These are phyloP conservation scores for Lepidurus arcticus DNA, from an alignment of 1,140 invertebrate genomes.

Conservation along the genomic window DNA sequence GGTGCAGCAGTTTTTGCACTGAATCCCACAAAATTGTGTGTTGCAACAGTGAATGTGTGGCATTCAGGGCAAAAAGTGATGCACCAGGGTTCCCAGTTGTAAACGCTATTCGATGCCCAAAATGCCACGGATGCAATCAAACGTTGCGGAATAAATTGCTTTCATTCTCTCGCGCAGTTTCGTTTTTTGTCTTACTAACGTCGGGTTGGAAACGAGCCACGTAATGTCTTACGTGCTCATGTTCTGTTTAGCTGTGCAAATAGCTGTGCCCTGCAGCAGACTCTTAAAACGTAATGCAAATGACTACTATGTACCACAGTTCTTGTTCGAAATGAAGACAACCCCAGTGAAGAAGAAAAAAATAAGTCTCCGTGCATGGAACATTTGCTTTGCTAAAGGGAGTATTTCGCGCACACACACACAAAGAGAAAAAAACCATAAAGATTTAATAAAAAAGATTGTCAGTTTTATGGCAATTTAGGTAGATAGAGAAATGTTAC, in stretches of 20 bases:
- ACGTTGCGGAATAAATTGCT: background rate
- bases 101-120: too few species aligned
- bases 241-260: background rate
- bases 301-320: background rate
- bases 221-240: conserved; percentile 7
- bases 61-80: too few species aligned
- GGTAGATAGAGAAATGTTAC: background rate
- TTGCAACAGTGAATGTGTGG: conserved; percentile 8
- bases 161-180: background rate
- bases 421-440: too few species aligned
- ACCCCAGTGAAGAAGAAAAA: background rate
- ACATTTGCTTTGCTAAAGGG: too few species aligned
- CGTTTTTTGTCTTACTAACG: background rate
- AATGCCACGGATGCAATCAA: background rate
- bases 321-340: background rate
- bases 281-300: background rate
- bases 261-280: conserved; percentile 1
- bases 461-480: background rate
- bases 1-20: too few species aligned
- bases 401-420: too few species aligned
- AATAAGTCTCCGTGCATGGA: too few species aligned
- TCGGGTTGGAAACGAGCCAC: background rate
- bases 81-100: too few species aligned
- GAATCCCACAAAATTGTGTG: too few species aligned
- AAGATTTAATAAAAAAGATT: too few species aligned